Evolutionary conservation across 2,113 vertebrate species (phyloP).

Genomic region (Poecilia latipinna): DNA sequence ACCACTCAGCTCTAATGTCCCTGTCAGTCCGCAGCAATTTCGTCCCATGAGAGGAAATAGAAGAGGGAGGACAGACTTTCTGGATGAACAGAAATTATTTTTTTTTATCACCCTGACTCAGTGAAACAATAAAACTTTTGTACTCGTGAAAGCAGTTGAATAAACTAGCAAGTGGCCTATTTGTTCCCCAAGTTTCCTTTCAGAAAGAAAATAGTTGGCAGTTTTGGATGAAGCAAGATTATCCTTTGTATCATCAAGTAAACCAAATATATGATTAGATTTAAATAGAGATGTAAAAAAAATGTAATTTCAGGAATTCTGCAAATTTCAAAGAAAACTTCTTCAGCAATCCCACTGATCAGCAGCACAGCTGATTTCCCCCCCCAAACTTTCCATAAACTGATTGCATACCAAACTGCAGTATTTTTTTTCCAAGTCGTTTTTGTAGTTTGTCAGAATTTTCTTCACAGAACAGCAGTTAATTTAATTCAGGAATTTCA

Average conservation of each 20-base stretch:
- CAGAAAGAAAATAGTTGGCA: constrained; percentile 17
- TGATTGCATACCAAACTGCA: constrained; percentile 41
- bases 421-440: constrained; percentile 40
- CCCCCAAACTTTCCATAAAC: constrained; percentile 21
- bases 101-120: constrained; percentile 43
- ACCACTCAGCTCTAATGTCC: constrained; percentile 46
- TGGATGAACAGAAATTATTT: constrained; percentile 25
- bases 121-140: constrained; percentile 66
- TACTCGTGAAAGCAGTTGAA: constrained; percentile 23
- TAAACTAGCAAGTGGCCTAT: background rate
- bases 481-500: too few species aligned
- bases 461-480: too few species aligned
- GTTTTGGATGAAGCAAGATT: constrained; percentile 37
- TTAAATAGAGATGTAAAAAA: constrained; percentile 26
- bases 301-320: constrained; percentile 10
- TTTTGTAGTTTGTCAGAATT: constrained; percentile 1
- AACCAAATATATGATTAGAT: constrained; percentile 49
- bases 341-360: constrained; percentile 2
- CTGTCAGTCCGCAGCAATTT: constrained; percentile 39
- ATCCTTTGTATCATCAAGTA: constrained; percentile 40
- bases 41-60: constrained; percentile 57
- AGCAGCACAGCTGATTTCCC: constrained; percentile 20
- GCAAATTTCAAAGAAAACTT: constrained; percentile 29
- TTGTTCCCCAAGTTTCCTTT: constrained; percentile 47
- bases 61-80: constrained; percentile 17